A percentile compares a stretch with the other conserved stretches of the same genome.
Evolutionary conservation across 1,140 invertebrate genomes (phyloP).

Genomic region (Drosophila ananassae): DNA sequence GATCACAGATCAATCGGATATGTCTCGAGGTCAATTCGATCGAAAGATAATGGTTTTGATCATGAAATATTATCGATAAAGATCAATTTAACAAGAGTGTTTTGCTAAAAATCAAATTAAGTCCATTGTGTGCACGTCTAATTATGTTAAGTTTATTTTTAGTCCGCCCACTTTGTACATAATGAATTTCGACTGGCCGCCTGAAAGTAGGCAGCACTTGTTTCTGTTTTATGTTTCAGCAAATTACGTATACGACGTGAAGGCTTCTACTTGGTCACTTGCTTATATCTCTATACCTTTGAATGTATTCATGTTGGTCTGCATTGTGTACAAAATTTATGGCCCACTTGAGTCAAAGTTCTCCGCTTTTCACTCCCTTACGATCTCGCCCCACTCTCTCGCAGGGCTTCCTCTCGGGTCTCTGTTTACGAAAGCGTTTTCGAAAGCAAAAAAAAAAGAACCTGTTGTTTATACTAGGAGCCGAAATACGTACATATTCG

Average conservation of each 20-base stretch:
- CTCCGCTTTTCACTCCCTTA: constrained; percentile 18
- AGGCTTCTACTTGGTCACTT: constrained; percentile 51
- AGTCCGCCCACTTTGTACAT: constrained; percentile 25
- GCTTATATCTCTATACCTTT: constrained; percentile 5
- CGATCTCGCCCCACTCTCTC: constrained; percentile 14
- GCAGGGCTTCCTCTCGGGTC: constrained; percentile 35
- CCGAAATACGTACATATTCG: constrained; percentile 21
- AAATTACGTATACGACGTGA: constrained; percentile 78
- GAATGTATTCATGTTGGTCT: constrained; percentile 18
- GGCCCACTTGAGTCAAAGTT: constrained; percentile 56
- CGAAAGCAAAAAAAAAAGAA: constrained; percentile 15
- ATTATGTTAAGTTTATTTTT: constrained; percentile 43
- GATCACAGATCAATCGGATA: background rate
- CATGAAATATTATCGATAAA: background rate
- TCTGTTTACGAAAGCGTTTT: constrained; percentile 71
- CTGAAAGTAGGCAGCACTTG: constrained; percentile 65
- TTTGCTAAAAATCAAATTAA: background rate
- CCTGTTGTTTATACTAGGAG: constrained; percentile 66
- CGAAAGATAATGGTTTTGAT: background rate
- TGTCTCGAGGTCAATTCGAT: constrained; percentile 3
- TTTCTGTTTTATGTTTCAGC: background rate
- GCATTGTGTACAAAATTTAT: constrained; percentile 51
- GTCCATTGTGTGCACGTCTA: background rate
- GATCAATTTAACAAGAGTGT: background rate
- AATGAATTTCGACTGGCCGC: constrained; percentile 18